Conservation (phyloP, 2,797 vertebrate species). For the Pagetopsis macropterus region DNA sequence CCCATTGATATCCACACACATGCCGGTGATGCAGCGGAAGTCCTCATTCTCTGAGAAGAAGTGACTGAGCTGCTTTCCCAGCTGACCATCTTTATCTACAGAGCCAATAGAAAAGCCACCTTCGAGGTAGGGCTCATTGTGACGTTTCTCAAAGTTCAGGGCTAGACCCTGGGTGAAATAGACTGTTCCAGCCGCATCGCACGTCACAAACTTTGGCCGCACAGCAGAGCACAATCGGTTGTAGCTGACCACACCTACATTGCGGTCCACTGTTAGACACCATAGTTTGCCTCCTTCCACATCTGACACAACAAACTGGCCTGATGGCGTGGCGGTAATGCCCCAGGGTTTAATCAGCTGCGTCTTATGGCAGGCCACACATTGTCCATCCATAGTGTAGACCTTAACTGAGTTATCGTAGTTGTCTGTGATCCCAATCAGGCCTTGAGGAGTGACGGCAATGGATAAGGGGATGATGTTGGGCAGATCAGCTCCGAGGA, state of each 20-base stretch:
- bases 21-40: conserved; percentile 97
- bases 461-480: conserved; percentile 94
- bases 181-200: conserved; percentile 91
- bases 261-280: conserved; percentile 94
- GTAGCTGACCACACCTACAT: conserved; percentile 92
- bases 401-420: conserved; percentile 97
- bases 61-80: conserved; percentile 95
- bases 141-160: conserved; percentile 93
- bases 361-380: conserved; percentile 94
- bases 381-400: conserved; percentile 95
- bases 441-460: conserved; percentile 93
- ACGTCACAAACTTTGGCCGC: conserved; percentile 96
- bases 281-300: conserved; percentile 97
- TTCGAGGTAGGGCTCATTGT: conserved; percentile 95
- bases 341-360: conserved; percentile 98
- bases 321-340: conserved; percentile 92
- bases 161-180: conserved; percentile 97
- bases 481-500: conserved; percentile 94
- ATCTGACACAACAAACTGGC: conserved; percentile 96
- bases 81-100: conserved; percentile 90
- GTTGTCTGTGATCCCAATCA: conserved; percentile 96
- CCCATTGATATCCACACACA: conserved; percentile 95
- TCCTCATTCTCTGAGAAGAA: conserved; percentile 97
- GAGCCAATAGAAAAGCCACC: conserved; percentile 97
- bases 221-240: conserved; percentile 93